These are phyloP conservation scores for Pandion haliaetus DNA, from an alignment of 2,113 vertebrate species.

Conservation along the genomic window DNA sequence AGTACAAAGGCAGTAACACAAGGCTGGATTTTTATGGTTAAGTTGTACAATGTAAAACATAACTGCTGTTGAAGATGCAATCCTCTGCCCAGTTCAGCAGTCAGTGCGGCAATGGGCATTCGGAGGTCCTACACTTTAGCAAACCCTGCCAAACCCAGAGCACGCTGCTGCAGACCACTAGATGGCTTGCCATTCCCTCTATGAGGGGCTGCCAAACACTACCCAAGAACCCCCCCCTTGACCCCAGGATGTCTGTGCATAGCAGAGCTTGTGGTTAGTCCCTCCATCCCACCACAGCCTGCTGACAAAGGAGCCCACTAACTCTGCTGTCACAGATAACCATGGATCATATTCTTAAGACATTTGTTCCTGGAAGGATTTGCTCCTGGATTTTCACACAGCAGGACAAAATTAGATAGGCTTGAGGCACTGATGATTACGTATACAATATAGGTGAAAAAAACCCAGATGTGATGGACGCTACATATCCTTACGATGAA, in stretches of 20 bases:
- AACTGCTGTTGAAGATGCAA: neutral
- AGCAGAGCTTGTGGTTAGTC: rapidly evolving
- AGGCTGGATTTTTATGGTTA: neutral
- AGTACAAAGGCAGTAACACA: neutral
- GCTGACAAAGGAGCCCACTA: neutral
- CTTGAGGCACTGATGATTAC: neutral
- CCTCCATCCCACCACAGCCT: neutral
- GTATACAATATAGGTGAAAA: neutral
- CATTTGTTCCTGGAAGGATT: neutral
- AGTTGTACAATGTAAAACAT: neutral
- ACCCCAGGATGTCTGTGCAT: neutral
- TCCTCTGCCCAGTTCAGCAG: rapidly evolving
- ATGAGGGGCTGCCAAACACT: neutral
- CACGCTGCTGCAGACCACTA: too few relatives aligned
- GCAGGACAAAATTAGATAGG: rapidly evolving
- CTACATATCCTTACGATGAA: rapidly evolving
- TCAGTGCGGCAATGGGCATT: rapidly evolving
- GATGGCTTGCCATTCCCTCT: neutral
- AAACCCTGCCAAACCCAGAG: neutral
- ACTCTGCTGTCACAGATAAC: neutral
- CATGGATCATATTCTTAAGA: neutral
- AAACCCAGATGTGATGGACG: rapidly evolving
- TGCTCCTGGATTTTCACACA: neutral
- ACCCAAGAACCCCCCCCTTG: neutral
- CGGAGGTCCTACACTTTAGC: neutral